phyloP scores from a whole-genome alignment of 2,797 vertebrate genomes.

The Tiaroga cobitis region DNA sequence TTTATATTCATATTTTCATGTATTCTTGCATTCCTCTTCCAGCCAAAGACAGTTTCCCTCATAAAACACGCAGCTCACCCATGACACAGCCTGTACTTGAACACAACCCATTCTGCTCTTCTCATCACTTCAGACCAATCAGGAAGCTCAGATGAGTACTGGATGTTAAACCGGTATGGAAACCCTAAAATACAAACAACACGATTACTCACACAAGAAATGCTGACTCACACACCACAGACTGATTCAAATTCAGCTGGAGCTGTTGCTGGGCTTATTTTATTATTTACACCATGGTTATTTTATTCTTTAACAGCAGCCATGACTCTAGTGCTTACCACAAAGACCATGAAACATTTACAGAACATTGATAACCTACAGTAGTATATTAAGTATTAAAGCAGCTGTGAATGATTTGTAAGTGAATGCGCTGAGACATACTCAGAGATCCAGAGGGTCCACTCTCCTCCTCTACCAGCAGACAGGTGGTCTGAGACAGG shows the following conservation, averaged over 20 bases:
- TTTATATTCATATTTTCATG: not conserved
- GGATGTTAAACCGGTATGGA: conserved; percentile 92
- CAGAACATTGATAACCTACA: not conserved
- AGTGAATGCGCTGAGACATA: conserved; percentile 72
- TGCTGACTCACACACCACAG: not conserved
- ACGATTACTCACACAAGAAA: not conserved
- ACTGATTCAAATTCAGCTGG: not conserved
- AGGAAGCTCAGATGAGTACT: conserved; percentile 86
- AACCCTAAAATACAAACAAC: conserved; percentile 77
- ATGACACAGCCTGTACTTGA: conserved; percentile 86
- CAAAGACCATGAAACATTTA: conserved; percentile 4
- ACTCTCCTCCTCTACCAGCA: conserved; percentile 89
- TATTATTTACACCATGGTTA: not conserved
- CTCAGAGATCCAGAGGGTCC: conserved; percentile 84
- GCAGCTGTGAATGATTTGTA: not conserved
- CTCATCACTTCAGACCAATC: conserved; percentile 89
- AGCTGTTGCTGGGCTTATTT: not conserved
- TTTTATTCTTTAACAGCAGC: conserved; percentile 3
- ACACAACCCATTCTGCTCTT: conserved; percentile 93
- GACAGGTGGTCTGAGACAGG: conserved; percentile 92
- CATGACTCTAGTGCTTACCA: not conserved
- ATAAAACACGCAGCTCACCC: conserved; percentile 77
- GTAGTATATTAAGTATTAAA: not conserved
- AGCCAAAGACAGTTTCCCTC: not conserved
- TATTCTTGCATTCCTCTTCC: not conserved